Base-by-base conservation (phyloP, 1,140 invertebrate genomes). In the Ladona fulva region DNA sequence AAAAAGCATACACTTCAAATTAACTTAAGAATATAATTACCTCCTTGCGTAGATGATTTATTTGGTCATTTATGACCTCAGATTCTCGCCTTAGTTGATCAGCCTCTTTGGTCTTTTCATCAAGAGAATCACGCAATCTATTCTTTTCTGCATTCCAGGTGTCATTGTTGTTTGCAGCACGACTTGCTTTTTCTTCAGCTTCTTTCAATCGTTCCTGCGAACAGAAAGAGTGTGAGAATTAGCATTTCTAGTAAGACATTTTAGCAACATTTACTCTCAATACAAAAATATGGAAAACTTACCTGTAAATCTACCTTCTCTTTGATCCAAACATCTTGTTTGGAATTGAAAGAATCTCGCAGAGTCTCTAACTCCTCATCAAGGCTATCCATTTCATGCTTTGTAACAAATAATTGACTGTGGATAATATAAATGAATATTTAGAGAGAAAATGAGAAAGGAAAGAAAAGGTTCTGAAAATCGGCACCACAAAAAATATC, bases 41-140 rank as follows among this genome's bases (percentile, higher is more conserved):
- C 76, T 88, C 89, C 85, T 87, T 90, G 78, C 89, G 88, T 79
- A 92, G 83, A 80, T 90, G 89, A 76, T 92, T 88, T 77, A 92
- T 86, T 83, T 94, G 90, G 81, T 93, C 90, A 77, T 89, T 87
- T 75, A 93, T 86, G 74, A 91, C 89, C 76, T 91, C 89, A 80
- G 91, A 90, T 82, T 94, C 91, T 77, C 90, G 90, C 74, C 89
- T 90, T n/a, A 93, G 83, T 77, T 90, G 88, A 24, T 92, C 91
- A 11, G 94, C 87, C 80, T 95, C 92, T 1, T 89, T 89, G 81
- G 91, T 90, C 78, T 92, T 89, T 82, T 96, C 93, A 25, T 93
- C 89, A 24, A 94, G 83, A 25, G 89, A 86, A 22, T 90, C 88
- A 81, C 90, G 91, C 0, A 94, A 85, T 76, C 91, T 87, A 37